Base-by-base conservation (phyloP, 2,113 vertebrate species). In the Peucedramus taeniatus region DNA sequence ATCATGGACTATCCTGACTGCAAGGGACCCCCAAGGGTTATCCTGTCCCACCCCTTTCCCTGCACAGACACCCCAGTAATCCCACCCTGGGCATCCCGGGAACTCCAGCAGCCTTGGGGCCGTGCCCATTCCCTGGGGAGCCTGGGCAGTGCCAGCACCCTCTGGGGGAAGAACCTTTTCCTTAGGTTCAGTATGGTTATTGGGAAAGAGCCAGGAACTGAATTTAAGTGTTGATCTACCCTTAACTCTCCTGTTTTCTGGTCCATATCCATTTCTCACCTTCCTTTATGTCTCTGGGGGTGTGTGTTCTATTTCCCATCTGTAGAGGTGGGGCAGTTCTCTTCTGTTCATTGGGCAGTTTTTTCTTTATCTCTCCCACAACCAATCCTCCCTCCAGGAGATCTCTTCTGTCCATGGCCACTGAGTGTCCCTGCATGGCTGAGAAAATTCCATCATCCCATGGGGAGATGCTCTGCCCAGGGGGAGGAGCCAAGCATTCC, bases 41-140 rank as follows among this genome's bases (percentile, higher is more conserved):
- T 0, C 7, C 31, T 1, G 31, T 7, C 6, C 5, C 1, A 3
- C 33, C 0, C 45, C 53, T 3, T 5, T 2, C 23, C 44, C n/a
- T 53, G 87, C 78, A 0, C 45, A 61, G 78, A 24, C 37, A 4
- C 53, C 77, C 69, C 78, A 82, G 6, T 31, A 82, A 16, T 3
- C 77, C 45, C 78, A 33, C 3, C 53, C 86, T 59, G 77, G 4
- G 13, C 44, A 59, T 26, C 51, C 60, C 60, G 68, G 83, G 53
- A 81, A 59, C 76, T 65, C 66, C 59, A 66, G 57, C 76, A 88
- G 75, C 65, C 65, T 63, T 16, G 2, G 79, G 39, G 64, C 64
- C 0, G 42, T 15, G 86, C 14, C 37, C 59, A 42, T 64, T 53
- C 37, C 76, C 76, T 53, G 56, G 72, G 24, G 18, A 74, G 71